These are phyloP conservation scores for Daphoenositta chrysoptera DNA, from an alignment of 2,113 vertebrate genomes.

Conservation along the genomic window DNA sequence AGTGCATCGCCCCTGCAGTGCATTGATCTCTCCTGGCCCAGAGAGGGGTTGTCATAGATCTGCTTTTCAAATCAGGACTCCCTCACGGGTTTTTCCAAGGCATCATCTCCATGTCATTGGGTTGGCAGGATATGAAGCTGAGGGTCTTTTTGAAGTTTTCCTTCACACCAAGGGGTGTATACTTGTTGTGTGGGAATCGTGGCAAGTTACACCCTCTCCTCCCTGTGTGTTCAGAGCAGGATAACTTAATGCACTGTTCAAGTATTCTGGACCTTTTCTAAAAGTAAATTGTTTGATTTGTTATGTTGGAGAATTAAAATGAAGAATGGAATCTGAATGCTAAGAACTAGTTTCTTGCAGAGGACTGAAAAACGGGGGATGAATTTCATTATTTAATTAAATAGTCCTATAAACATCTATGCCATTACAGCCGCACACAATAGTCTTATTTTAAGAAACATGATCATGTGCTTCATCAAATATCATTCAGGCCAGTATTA, in stretches of 20 bases:
- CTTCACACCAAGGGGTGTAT: conserved; percentile 25
- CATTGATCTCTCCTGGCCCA: conserved; percentile 37
- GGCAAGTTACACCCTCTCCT: background rate
- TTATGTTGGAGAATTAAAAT: background rate
- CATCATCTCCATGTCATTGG: conserved; percentile 50
- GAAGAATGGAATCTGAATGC: background rate
- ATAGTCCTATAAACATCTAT: background rate
- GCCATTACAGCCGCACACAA: background rate
- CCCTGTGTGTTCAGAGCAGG: background rate
- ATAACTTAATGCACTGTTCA: background rate
- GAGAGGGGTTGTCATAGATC: conserved; percentile 44
- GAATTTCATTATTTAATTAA: background rate
- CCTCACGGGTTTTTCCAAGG: conserved; percentile 27
- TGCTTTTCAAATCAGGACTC: conserved; percentile 53
- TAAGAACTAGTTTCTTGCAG: background rate
- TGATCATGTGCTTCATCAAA: background rate
- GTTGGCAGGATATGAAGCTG: conserved; percentile 52
- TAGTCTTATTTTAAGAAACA: background rate
- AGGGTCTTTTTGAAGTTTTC: conserved; percentile 55
- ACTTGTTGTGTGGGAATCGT: background rate
- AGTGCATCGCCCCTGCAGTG: background rate
- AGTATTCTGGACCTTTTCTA: background rate
- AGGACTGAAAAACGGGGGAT: background rate
- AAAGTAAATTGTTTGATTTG: background rate
- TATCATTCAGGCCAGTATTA: background rate